Evolutionary conservation across 2,888 invertebrate genomes (phyloP).

Genomic region (Tethea ocularis): DNA sequence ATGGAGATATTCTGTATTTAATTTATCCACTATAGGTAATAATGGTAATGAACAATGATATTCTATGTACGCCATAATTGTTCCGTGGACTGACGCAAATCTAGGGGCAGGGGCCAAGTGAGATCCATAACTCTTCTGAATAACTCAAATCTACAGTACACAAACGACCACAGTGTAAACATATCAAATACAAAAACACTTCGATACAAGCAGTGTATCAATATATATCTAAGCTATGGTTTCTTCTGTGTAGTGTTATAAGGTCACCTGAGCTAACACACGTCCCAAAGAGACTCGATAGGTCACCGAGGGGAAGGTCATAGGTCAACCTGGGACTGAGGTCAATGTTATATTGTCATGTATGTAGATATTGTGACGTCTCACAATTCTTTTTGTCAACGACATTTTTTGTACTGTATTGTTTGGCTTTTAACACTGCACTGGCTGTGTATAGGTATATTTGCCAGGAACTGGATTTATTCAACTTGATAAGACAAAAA

Average conservation of each 20-base stretch:
- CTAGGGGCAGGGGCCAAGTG: constrained; percentile 66
- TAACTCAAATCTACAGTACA: constrained; percentile 44
- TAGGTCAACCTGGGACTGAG: constrained; percentile 57
- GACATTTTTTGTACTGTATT: constrained; percentile 16
- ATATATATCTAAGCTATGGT: constrained; percentile 1
- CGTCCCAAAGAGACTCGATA: constrained; percentile 67
- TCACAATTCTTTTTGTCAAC: constrained; percentile 52
- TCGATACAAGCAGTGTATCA: constrained; percentile 24
- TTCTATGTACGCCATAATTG: constrained; percentile 68
- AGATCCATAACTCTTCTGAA: constrained; percentile 69
- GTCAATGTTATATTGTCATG: constrained; percentile 77
- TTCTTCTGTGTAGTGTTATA: constrained; percentile 27
- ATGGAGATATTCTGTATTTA: constrained; percentile 5
- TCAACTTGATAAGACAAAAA: background rate
- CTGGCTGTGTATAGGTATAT: background rate
- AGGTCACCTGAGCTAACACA: constrained; percentile 41
- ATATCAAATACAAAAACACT: constrained; percentile 9
- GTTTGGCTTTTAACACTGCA: background rate
- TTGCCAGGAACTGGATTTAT: constrained; percentile 12
- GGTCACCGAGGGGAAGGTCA: constrained; percentile 62
- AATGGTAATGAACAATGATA: constrained; percentile 59
- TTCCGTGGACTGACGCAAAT: constrained; percentile 74
- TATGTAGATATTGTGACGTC: constrained; percentile 53
- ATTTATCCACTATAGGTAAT: constrained; percentile 31
- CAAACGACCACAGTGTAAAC: constrained; percentile 43